These are phyloP conservation scores for Neoaliturus tenellus DNA, from an alignment of 2,888 invertebrate species.

Conservation along the genomic window DNA sequence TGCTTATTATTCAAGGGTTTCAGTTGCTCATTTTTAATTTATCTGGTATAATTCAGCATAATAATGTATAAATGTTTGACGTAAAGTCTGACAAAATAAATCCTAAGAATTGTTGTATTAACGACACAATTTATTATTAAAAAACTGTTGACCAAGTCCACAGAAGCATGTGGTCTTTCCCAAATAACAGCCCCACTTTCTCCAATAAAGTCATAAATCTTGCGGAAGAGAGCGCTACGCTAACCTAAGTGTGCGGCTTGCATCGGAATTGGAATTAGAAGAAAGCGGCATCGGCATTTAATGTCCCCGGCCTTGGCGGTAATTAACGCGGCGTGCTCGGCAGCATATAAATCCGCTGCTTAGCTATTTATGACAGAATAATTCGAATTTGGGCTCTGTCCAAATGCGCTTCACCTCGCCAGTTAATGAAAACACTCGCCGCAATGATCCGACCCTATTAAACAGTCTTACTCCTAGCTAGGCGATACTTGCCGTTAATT, in stretches of 20 bases:
- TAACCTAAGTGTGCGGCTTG: neutral
- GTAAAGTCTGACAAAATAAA: no score
- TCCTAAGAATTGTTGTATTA: no score
- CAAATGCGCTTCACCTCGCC: neutral
- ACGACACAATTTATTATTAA: no score
- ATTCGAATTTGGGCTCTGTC: conserved; percentile 8
- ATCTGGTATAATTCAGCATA: no score
- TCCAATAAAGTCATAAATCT: neutral
- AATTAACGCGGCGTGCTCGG: neutral
- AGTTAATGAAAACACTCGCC: neutral
- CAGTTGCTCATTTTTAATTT: no score
- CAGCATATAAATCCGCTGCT: conserved; percentile 30
- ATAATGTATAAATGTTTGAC: no score
- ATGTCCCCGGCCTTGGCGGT: conserved; percentile 8
- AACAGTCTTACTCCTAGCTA: neutral
- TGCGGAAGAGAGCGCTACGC: neutral
- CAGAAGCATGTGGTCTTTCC: no score
- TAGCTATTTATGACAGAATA: conserved; percentile 31
- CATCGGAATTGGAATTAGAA: conserved; percentile 7
- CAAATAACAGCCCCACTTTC: neutral
- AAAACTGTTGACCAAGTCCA: no score
- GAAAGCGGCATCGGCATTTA: conserved; percentile 22
- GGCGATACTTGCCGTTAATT: neutral
- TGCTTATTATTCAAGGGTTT: no score
- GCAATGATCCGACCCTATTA: neutral